Conservation (phyloP, 1,140 invertebrate genomes). For the Drosophila pandora region DNA sequence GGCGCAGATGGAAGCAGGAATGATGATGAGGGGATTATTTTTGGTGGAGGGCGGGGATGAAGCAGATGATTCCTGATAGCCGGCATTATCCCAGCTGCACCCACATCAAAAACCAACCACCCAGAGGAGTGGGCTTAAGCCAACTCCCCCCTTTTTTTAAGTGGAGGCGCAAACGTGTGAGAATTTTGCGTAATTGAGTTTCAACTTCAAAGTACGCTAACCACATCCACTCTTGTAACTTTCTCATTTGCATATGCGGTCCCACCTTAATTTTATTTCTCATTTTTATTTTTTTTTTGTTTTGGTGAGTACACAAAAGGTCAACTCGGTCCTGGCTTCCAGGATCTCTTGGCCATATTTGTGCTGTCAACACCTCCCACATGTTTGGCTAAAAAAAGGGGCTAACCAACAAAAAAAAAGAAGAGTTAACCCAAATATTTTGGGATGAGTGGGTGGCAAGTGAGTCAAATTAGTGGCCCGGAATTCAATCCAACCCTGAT, state of each 20-base stretch:
- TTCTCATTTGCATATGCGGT: constrained; percentile 75
- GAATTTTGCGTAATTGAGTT: constrained; percentile 82
- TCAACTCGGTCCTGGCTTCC: constrained; percentile 42
- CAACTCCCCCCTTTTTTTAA: background rate
- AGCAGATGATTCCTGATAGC: constrained; percentile 68
- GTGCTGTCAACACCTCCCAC: constrained; percentile 70
- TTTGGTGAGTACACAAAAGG: constrained; percentile 37
- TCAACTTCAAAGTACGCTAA: constrained; percentile 75
- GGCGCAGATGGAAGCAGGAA: constrained; percentile 3
- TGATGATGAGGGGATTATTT: background rate
- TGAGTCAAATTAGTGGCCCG: constrained; percentile 47
- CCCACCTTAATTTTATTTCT: constrained; percentile 25
- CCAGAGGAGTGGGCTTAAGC: background rate
- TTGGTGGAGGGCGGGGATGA: constrained; percentile 7
- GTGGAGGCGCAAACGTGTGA: constrained; percentile 70
- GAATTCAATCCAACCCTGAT: constrained; percentile 9
- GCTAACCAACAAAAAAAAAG: constrained; percentile 1
- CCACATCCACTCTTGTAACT: constrained; percentile 65
- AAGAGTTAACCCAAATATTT: constrained; percentile 4
- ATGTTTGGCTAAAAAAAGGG: background rate
- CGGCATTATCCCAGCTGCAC: constrained; percentile 49
- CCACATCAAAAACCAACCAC: constrained; percentile 60
- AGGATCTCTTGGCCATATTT: constrained; percentile 55
- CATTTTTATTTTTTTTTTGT: constrained; percentile 11
- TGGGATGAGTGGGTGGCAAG: constrained; percentile 37